A percentile compares a stretch with the other conserved stretches of the same genome.
These are phyloP conservation scores for Hippoglossus hippoglossus DNA, from an alignment of 2,797 vertebrate species.

Conservation along the genomic window DNA sequence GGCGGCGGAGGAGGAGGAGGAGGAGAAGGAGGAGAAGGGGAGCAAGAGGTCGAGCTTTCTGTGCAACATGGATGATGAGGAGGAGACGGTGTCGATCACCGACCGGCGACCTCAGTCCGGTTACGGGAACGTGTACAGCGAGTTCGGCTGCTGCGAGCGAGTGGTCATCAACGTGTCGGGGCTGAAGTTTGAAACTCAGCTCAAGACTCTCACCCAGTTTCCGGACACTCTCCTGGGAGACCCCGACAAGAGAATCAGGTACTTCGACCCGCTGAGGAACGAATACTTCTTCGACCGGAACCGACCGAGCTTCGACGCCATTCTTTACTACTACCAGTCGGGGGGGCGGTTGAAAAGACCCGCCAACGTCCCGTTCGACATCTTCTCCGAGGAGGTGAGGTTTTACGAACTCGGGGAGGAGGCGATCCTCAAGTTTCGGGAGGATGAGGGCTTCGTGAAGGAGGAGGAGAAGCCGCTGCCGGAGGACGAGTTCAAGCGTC, in stretches of 20 bases:
- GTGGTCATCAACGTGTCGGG: constrained; percentile 99
- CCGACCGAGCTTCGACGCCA: constrained; percentile 97
- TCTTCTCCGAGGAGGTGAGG: constrained; percentile 98
- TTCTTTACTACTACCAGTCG: constrained; percentile 98
- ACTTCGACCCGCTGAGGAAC: constrained; percentile 97
- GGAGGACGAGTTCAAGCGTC: constrained; percentile 96
- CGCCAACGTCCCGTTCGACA: constrained; percentile 95
- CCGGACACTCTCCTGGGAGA: constrained; percentile 96
- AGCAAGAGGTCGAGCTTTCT: constrained; percentile 85
- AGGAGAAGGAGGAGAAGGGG: constrained; percentile 75
- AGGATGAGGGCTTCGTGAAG: constrained; percentile 98
- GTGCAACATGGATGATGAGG: constrained; percentile 89
- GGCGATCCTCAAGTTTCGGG: constrained; percentile 95
- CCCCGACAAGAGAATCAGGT: constrained; percentile 93
- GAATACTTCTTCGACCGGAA: constrained; percentile 99
- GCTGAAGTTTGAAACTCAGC: constrained; percentile 95
- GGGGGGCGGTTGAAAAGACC: constrained; percentile 97
- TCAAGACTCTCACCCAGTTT: constrained; percentile 96
- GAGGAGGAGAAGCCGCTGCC: constrained; percentile 96
- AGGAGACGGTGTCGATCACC: constrained; percentile 88
- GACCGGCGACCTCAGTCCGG: constrained; percentile 90
- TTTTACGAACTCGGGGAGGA: constrained; percentile 98
- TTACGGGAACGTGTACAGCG: constrained; percentile 90
- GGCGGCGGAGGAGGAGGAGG: constrained; percentile 85
- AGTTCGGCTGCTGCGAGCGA: constrained; percentile 94